Conservation (phyloP, 2,113 vertebrate genomes). For the Cranoglanis bouderius region DNA sequence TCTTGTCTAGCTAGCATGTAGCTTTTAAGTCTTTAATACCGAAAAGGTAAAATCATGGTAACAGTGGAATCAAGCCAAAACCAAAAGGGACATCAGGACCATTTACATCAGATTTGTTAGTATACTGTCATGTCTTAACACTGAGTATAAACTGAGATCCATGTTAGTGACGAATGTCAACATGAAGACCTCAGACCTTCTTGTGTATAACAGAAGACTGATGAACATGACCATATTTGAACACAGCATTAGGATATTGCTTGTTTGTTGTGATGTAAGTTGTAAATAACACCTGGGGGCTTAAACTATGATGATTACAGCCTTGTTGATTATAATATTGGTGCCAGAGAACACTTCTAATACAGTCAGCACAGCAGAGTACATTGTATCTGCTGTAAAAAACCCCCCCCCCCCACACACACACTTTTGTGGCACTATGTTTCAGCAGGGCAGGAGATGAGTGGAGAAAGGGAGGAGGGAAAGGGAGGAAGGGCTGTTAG, state of each 20-base stretch:
- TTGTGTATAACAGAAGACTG: background rate
- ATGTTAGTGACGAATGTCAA: background rate
- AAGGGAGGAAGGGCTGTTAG: slow-evolving; percentile 8
- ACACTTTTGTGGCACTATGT: background rate
- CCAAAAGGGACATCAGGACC: background rate
- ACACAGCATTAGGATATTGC: background rate
- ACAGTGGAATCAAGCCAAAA: background rate
- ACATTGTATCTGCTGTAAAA: slow-evolving; percentile 3
- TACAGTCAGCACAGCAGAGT: background rate
- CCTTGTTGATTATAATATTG: background rate
- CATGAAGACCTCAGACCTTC: background rate
- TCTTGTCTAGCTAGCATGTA: background rate
- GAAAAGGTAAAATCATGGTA: background rate
- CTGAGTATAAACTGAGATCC: background rate
- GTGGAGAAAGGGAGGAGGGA: slow-evolving; percentile 2
- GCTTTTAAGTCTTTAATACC: background rate
- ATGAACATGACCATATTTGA: background rate
- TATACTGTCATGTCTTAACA: background rate
- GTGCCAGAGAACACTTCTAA: slow-evolving; percentile 17
- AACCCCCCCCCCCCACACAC: too few relatives aligned
- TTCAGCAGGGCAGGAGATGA: slow-evolving; percentile 13
- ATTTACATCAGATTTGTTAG: background rate
- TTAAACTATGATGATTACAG: background rate
- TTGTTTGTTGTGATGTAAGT: background rate
- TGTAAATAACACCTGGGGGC: background rate